Evolutionary conservation across 2,888 invertebrate genomes (phyloP).

Genomic region (Sthenelais limicola): DNA sequence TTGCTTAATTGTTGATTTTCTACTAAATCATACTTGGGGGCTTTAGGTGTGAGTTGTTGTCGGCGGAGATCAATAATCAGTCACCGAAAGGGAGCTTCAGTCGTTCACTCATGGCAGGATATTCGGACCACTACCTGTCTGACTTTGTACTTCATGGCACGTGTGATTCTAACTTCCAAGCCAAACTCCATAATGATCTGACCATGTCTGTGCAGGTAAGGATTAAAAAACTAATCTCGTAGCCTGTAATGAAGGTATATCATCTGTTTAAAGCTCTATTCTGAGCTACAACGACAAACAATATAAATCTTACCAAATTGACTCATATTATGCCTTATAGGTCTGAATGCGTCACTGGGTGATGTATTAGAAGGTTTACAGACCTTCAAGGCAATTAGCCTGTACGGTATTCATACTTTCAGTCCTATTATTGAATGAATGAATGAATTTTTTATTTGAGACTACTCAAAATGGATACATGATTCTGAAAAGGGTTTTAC

Average conservation of each 20-base stretch:
- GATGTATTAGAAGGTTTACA: no score
- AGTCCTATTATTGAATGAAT: no score
- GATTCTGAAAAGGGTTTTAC: no score
- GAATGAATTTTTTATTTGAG: no score
- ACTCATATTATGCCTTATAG: no score
- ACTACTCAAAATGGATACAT: no score
- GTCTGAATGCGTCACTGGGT: no score
- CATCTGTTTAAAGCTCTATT: not conserved
- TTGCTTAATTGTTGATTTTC: no score
- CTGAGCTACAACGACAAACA: not conserved
- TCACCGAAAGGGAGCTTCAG: conserved; percentile 70
- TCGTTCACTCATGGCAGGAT: conserved; percentile 70
- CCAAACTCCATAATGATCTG: conserved; percentile 67
- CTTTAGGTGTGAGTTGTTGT: conserved; percentile 13
- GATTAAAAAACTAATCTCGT: not conserved
- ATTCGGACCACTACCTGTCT: conserved; percentile 70
- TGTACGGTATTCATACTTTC: no score
- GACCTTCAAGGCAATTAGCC: no score
- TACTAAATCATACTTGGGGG: no score
- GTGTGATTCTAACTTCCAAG: conserved; percentile 63
- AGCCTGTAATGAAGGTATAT: no score
- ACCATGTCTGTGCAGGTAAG: conserved; percentile 64
- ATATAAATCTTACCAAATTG: not conserved
- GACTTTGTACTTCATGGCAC: conserved; percentile 73
- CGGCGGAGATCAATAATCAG: not conserved